Percentiles rank a stretch among this genome's conserved stretches.
These are phyloP conservation scores for Apis dorsata DNA, from an alignment of 1,140 invertebrate species.

Conservation along the genomic window DNA sequence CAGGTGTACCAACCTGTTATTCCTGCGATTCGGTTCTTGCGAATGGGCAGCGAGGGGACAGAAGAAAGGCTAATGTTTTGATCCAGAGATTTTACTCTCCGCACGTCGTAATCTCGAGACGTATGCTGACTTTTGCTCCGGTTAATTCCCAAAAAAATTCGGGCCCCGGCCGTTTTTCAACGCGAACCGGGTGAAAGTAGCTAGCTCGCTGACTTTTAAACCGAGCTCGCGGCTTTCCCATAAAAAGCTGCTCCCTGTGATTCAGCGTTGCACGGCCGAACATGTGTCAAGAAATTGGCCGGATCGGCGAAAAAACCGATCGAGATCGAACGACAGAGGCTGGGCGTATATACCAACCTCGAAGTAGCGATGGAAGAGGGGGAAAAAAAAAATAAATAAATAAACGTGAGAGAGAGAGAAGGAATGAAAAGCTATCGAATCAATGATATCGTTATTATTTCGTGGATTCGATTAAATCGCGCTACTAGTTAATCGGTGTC, in stretches of 20 bases:
- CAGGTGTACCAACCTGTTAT: constrained; percentile 63
- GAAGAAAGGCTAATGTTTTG: constrained; percentile 60
- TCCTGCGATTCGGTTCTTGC: constrained; percentile 52
- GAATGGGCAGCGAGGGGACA: background rate
- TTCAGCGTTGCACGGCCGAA: constrained; percentile 55
- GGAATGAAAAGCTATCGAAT: constrained; percentile 9
- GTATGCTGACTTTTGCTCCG: constrained; percentile 46
- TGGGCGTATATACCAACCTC: constrained; percentile 22
- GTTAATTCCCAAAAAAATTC: constrained; percentile 68
- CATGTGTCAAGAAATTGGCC: constrained; percentile 65
- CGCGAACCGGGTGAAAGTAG: constrained; percentile 48
- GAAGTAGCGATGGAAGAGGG: background rate
- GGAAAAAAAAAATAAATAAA: background rate
- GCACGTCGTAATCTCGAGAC: constrained; percentile 53
- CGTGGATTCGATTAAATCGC: constrained; percentile 19
- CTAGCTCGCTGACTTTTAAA: constrained; percentile 67
- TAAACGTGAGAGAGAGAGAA: no score
- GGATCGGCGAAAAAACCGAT: constrained; percentile 45
- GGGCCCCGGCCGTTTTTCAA: constrained; percentile 52
- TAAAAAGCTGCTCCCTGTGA: constrained; percentile 58
- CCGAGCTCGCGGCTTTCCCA: constrained; percentile 27
- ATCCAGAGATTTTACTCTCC: constrained; percentile 49
- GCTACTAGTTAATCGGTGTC: background rate
- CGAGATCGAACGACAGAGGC: constrained; percentile 27
- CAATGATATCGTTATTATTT: constrained; percentile 31